A percentile compares a stretch with the other conserved stretches of the same genome.
These are phyloP conservation scores for Portunus trituberculatus DNA, from an alignment of 1,140 invertebrate genomes.

Conservation along the genomic window DNA sequence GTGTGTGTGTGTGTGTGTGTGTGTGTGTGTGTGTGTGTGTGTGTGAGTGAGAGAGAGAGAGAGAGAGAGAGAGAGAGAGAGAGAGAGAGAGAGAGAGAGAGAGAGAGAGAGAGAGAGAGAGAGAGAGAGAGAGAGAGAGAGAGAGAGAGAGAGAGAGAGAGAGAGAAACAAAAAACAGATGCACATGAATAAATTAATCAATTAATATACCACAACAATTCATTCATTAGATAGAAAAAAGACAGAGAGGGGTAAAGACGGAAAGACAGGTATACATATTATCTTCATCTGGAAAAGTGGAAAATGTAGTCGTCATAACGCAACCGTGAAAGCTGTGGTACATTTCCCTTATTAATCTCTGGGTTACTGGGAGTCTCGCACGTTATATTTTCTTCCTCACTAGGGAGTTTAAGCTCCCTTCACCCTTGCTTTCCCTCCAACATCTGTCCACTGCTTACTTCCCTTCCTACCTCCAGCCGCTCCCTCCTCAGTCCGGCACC, in stretches of 20 bases:
- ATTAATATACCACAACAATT: no score
- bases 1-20: constrained; percentile 20
- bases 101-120: background rate
- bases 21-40: constrained; percentile 15
- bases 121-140: constrained; percentile 38
- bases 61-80: constrained; percentile 25
- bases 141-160: background rate
- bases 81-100: background rate
- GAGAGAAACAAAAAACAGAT: background rate
- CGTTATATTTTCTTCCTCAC: background rate
- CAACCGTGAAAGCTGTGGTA: background rate
- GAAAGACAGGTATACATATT: background rate
- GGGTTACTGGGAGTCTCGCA: background rate
- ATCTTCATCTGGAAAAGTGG: background rate
- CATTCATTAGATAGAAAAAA: background rate
- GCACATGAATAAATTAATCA: no score
- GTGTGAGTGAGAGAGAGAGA: background rate
- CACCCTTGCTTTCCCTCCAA: background rate
- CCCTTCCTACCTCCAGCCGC: background rate
- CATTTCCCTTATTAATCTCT: background rate
- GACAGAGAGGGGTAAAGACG: background rate
- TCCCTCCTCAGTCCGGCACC: background rate
- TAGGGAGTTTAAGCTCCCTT: background rate
- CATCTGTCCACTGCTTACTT: constrained; percentile 39
- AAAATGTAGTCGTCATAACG: background rate